Base-by-base conservation (phyloP, 1,140 invertebrate genomes). In the Varroa destructor region DNA sequence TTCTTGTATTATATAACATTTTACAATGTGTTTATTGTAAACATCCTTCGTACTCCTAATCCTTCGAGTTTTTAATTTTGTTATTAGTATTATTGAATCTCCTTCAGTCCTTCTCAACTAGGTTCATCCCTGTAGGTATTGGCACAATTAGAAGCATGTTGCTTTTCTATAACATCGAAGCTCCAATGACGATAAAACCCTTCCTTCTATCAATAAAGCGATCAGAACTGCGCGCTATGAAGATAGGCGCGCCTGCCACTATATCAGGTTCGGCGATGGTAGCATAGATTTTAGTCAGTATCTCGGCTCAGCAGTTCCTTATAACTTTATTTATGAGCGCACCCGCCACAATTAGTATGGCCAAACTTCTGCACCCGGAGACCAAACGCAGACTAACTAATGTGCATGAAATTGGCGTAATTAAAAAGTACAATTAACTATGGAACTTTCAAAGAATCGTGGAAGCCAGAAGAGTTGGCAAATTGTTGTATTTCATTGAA, bases 241-340 rank as follows among this genome's bases (percentile, higher is more conserved):
- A 97, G 89, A 86, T 89, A 3, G 90, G 89, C 0, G 94, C 94
- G 6, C 96, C 97, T 80, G 89, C 93, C 0, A 94, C 93, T 6
- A 91, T 97, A 36, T 92, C 93, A 54, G 94, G 91, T 84, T 88
- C 89, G 0, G 89, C 94, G 0, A 81, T 98, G 75, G 93, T 91
- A 0, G 90, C 92, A 0, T 97, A 96, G 77, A 89, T 96, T 55
- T 84, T 84, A 25, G 93, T 93, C 78, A 93, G 93, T 1, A 91
- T 93, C 1, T 79, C 79, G 70, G 77, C 83, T 10, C 77, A 78
- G 71, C 80, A 82, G 75, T 74, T 82, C 36, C 85, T 98, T 64
- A 91, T 91, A 0, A 91, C 94, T 0, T 91, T 89, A 58, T 86
- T 97, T 0, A 97, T 98, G 93, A 90, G 91, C 0, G 93, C 93